phyloP scores from a whole-genome alignment of 2,888 invertebrate species.

The Artemia sinica region DNA sequence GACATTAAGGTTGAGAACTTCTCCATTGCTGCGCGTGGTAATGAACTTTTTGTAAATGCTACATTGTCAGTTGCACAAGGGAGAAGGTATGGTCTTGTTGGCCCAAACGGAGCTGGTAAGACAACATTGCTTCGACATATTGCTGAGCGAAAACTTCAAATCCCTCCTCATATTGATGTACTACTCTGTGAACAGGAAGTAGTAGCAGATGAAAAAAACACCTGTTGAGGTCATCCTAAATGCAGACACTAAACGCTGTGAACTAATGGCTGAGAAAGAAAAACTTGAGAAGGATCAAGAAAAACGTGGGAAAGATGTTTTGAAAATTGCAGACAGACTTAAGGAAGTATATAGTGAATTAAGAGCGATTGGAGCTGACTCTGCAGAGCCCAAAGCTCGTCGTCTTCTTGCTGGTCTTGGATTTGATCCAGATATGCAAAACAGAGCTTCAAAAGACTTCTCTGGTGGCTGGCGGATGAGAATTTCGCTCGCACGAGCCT shows the following conservation, averaged over 20 bases:
- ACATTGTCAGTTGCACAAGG: conserved; percentile 79
- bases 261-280: conserved; percentile 62
- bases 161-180: conserved; percentile 90
- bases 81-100: conserved; percentile 88
- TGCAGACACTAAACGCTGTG: conserved; percentile 73
- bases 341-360: conserved; percentile 89
- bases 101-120: conserved; percentile 97
- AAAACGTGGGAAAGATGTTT: conserved; percentile 45
- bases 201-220: conserved; percentile 73
- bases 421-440: conserved; percentile 59
- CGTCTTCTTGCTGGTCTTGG: conserved; percentile 93
- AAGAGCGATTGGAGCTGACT: conserved; percentile 89
- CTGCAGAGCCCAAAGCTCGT: conserved; percentile 88
- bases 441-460: conserved; percentile 53
- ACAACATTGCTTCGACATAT: conserved; percentile 88
- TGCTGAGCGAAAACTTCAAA: conserved; percentile 69
- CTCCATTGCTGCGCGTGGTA: conserved; percentile 90
- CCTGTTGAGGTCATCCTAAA: conserved; percentile 85
- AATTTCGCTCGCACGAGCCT: conserved; percentile 84
- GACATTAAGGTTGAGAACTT: conserved; percentile 98
- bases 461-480: conserved; percentile 95
- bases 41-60: conserved; percentile 91
- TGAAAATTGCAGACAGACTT: conserved; percentile 53
- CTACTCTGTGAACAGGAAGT: conserved; percentile 97
- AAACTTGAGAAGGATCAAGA: conserved; percentile 52